phyloP scores from a whole-genome alignment of 2,888 invertebrate genomes.

The Muschampia plurimacula region DNA sequence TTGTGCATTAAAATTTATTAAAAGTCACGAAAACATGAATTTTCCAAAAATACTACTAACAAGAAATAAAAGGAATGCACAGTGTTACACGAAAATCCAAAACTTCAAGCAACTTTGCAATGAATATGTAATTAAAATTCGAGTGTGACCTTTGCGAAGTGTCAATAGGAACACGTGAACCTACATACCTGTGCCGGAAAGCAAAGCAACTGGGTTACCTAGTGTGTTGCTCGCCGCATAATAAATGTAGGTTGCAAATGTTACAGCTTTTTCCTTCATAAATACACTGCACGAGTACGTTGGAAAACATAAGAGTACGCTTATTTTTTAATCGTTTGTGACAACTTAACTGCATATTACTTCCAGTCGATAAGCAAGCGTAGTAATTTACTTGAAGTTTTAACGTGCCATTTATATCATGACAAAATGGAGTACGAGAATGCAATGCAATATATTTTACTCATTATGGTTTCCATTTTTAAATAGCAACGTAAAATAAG shows the following conservation, averaged over 20 bases:
- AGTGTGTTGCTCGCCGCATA: constrained; percentile 20
- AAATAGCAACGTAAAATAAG: background rate
- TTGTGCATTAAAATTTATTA: too few relatives aligned
- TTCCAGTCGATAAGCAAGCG: constrained; percentile 10
- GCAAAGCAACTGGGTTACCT: constrained; percentile 31
- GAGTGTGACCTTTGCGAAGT: constrained; percentile 7
- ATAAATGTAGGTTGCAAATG: constrained; percentile 24
- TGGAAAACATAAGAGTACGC: background rate
- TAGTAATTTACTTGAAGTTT: constrained; percentile 11
- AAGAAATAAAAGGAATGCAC: too few relatives aligned
- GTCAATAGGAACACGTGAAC: constrained; percentile 18
- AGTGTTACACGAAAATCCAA: background rate
- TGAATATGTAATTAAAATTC: constrained; percentile 15
- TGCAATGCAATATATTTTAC: background rate
- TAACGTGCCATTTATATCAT: background rate
- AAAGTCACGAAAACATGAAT: too few relatives aligned
- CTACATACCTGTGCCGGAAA: constrained; percentile 10
- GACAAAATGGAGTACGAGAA: background rate
- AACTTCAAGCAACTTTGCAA: background rate
- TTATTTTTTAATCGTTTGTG: constrained; percentile 6
- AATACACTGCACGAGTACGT: background rate
- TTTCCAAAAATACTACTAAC: too few relatives aligned
- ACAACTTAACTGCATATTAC: constrained; percentile 13
- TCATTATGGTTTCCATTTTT: background rate
- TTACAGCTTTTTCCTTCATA: constrained; percentile 11